Conservation (phyloP, 2,797 vertebrate species). For the Peromyscus attwateri region DNA sequence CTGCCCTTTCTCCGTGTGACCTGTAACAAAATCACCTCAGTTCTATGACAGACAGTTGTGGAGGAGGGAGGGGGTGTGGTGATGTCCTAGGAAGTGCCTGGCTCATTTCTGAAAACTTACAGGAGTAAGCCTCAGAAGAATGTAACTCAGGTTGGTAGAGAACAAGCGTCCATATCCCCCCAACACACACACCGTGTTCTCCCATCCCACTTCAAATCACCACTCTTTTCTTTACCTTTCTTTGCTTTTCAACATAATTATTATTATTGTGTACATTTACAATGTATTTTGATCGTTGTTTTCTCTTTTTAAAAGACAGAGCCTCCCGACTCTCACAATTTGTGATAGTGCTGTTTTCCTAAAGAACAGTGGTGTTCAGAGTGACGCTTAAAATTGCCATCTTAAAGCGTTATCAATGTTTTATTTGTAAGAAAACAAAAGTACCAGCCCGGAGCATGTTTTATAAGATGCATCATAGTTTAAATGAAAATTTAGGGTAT, state of each 20-base stretch:
- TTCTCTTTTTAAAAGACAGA: background rate
- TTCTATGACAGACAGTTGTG: background rate
- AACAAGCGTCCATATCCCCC: too few relatives aligned
- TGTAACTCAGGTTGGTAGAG: background rate
- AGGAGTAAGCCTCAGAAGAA: background rate
- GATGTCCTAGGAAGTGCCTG: background rate
- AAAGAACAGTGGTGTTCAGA: conserved; percentile 42
- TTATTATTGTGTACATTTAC: background rate
- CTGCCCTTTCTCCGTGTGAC: background rate
- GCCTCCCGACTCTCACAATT: background rate
- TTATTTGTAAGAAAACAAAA: background rate
- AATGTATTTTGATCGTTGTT: background rate
- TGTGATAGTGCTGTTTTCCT: background rate
- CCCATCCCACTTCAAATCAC: background rate
- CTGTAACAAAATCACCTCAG: conserved; percentile 3
- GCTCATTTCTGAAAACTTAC: conserved; percentile 55
- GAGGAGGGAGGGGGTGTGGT: background rate
- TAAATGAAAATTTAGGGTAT: background rate
- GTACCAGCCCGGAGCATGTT: background rate
- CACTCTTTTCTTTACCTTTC: background rate
- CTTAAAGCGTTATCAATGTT: background rate
- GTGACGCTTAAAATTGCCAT: background rate
- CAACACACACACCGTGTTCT: background rate
- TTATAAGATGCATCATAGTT: background rate
- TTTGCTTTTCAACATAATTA: background rate